These are phyloP conservation scores for Synodontis membranacea DNA, from an alignment of 2,113 vertebrate genomes.

Conservation along the genomic window DNA sequence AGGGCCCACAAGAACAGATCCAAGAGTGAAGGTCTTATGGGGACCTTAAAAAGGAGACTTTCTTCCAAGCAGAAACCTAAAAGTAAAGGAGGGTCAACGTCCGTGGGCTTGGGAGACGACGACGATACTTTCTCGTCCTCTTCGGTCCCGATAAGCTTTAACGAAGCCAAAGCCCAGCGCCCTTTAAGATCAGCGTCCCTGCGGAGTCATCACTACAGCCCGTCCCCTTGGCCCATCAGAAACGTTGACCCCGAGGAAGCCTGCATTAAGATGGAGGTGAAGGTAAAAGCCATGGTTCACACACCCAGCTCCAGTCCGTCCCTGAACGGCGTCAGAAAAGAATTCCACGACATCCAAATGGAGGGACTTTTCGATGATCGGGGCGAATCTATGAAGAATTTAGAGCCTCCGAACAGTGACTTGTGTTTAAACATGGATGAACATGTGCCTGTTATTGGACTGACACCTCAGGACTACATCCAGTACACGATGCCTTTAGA, in stretches of 20 bases:
- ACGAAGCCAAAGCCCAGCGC: conserved; percentile 87
- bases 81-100: conserved; percentile 80
- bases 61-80: conserved; percentile 95
- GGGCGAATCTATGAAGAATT: conserved; percentile 77
- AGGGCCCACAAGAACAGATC: conserved; percentile 86
- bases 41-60: conserved; percentile 90
- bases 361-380: conserved; percentile 84
- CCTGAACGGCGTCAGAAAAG: conserved; percentile 89
- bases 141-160: conserved; percentile 90
- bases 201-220: conserved; percentile 93
- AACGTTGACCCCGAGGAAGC: conserved; percentile 90
- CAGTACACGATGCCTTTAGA: conserved; percentile 99
- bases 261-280: conserved; percentile 95
- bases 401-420: conserved; percentile 83
- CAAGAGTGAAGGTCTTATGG: conserved; percentile 95
- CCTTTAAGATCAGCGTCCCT: conserved; percentile 90
- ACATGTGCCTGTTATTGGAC: conserved; percentile 94
- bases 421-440: conserved; percentile 90
- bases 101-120: conserved; percentile 82
- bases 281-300: conserved; percentile 96
- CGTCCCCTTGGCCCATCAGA: conserved; percentile 94
- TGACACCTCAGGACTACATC: conserved; percentile 97
- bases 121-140: conserved; percentile 89
- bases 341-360: conserved; percentile 87
- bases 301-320: conserved; percentile 87